Percentiles rank a stretch among this genome's conserved stretches.
These are phyloP conservation scores for Pollenia angustigena DNA, from an alignment of 2,888 invertebrate species.

Conservation along the genomic window DNA sequence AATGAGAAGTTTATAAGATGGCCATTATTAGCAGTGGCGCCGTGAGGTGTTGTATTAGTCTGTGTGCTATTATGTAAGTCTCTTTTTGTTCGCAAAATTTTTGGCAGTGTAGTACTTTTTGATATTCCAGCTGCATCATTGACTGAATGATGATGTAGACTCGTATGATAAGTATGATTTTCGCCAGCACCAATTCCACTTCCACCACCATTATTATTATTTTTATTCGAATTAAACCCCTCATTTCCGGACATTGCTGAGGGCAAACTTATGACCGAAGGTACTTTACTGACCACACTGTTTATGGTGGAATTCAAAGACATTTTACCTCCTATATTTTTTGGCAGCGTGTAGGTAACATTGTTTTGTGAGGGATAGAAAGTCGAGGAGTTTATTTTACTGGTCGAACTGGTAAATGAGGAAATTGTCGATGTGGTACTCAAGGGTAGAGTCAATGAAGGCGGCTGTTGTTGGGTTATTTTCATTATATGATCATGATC, in stretches of 20 bases:
- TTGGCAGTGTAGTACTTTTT: constrained; percentile 82
- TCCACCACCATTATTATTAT: constrained; percentile 12
- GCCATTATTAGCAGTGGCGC: constrained; percentile 34
- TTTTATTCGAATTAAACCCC: constrained; percentile 54
- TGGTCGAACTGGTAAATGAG: constrained; percentile 73
- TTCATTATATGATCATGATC: constrained; percentile 76
- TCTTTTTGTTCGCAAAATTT: constrained; percentile 80
- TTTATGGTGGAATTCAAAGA: constrained; percentile 83
- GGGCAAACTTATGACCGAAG: constrained; percentile 84
- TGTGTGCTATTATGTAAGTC: constrained; percentile 68
- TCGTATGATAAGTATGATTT: constrained; percentile 31
- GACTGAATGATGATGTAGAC: constrained; percentile 14
- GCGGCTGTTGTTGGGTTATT: constrained; percentile 75
- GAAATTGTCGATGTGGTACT: constrained; percentile 67
- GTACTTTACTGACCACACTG: constrained; percentile 84
- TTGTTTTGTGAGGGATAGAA: constrained; percentile 83
- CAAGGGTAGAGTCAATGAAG: constrained; percentile 82
- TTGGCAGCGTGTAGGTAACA: constrained; percentile 83
- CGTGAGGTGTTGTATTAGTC: constrained; percentile 46
- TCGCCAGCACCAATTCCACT: constrained; percentile 47
- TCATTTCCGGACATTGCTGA: constrained; percentile 71
- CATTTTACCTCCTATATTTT: constrained; percentile 82
- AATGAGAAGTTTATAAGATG: constrained; percentile 47
- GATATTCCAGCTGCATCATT: constrained; percentile 57
- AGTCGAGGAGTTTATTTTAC: constrained; percentile 83